Conservation (phyloP, 1,140 invertebrate species). For the Penaeus vannamei region DNA sequence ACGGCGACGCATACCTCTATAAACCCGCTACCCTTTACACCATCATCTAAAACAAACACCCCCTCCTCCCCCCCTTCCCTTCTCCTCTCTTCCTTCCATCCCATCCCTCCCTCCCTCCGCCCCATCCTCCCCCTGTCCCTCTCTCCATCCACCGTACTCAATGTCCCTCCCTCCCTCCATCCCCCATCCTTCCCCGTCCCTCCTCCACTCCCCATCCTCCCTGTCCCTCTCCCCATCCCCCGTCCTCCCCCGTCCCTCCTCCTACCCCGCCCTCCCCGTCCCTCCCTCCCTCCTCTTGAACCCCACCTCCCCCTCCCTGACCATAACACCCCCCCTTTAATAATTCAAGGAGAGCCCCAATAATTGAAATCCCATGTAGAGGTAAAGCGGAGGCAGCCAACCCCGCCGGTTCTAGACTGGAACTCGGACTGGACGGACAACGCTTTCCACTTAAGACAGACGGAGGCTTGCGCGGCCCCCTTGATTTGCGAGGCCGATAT, state of each 20-base stretch:
- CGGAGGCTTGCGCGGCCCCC: background rate
- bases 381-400: constrained; percentile 51
- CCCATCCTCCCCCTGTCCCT: background rate
- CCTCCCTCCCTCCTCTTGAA: no score
- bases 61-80: background rate
- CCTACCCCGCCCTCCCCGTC: no score
- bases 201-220: background rate
- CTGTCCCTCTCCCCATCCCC: no score
- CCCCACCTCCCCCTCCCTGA: constrained; percentile 17
- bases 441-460: constrained; percentile 62
- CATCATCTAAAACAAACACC: constrained; percentile 58
- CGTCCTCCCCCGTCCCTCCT: background rate
- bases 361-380: constrained; percentile 63
- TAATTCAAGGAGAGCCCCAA: constrained; percentile 59
- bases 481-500: constrained; percentile 53
- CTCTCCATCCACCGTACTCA: no score
- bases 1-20: constrained; percentile 28
- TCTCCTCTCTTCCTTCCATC: no score
- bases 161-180: no score
- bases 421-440: constrained; percentile 56
- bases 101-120: no score
- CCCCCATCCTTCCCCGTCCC: background rate
- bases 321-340: constrained; percentile 60
- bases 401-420: constrained; percentile 31
- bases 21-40: constrained; percentile 45